Percentiles rank a stretch among this genome's conserved stretches.
Conservation (phyloP, 2,888 invertebrate species). For the Altica lythri region DNA sequence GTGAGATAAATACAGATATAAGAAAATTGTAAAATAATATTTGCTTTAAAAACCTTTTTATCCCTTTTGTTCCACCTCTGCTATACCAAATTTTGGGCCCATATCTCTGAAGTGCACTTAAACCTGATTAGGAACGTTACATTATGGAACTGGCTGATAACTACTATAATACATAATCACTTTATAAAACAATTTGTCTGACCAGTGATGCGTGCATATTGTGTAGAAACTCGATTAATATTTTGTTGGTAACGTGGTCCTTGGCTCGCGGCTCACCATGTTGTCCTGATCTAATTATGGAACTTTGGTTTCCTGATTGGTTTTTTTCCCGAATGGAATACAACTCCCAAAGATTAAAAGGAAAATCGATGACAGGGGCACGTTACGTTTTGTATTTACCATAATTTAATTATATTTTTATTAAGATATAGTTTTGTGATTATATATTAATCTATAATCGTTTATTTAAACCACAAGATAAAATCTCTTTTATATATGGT, state of each 20-base stretch:
- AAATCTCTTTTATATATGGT: no score
- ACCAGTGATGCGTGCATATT: slow-evolving; percentile 71
- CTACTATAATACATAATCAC: slow-evolving; percentile 71
- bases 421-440: no score
- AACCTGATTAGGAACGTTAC: slow-evolving; percentile 49
- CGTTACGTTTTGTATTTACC: no score
- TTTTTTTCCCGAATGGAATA: slow-evolving; percentile 18
- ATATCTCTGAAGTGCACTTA: slow-evolving; percentile 49
- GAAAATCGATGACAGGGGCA: no score
- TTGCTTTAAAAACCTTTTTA: no score
- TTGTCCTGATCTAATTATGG: slow-evolving; percentile 45
- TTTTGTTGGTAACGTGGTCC: slow-evolving; percentile 54
- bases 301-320: slow-evolving; percentile 26
- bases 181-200: slow-evolving; percentile 81
- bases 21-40: no score
- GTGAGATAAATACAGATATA: no score
- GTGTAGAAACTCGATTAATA: slow-evolving; percentile 59
- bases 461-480: no score
- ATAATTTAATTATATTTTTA: no score
- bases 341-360: slow-evolving; percentile 6
- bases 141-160: slow-evolving; percentile 54
- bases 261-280: slow-evolving; percentile 39
- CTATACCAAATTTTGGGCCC: slow-evolving; percentile 37
- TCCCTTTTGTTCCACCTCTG: no score
- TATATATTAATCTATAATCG: no score